Conservation (phyloP, 2,113 vertebrate species). For the Loxodonta africana region DNA sequence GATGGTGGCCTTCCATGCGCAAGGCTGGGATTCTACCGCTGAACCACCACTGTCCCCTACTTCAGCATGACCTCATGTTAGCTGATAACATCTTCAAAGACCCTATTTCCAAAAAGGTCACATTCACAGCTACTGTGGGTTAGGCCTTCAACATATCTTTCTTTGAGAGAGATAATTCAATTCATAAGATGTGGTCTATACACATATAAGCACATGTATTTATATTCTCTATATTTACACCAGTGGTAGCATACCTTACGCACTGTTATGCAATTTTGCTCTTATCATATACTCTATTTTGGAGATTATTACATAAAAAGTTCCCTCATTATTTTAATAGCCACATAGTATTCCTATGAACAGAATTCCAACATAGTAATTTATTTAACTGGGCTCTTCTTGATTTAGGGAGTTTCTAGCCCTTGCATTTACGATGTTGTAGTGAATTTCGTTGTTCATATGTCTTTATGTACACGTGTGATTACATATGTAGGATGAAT, state of each 20-base stretch:
- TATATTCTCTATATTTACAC: background rate
- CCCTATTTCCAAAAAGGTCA: no score
- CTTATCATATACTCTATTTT: background rate
- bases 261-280: background rate
- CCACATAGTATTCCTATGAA: background rate
- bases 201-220: background rate
- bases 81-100: no score
- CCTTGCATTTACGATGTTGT: background rate
- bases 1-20: no score
- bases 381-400: background rate
- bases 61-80: no score
- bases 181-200: no score
- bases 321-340: background rate
- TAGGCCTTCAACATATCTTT: no score
- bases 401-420: background rate
- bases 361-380: background rate
- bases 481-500: background rate
- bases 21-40: no score
- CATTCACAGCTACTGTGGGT: no score
- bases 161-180: no score
- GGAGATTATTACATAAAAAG: background rate
- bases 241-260: background rate
- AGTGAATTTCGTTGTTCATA: accelerated
- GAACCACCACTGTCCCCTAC: no score
- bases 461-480: background rate